Evolutionary conservation across 2,888 invertebrate genomes (phyloP).

Genomic region (Opisthograptis luteolata): DNA sequence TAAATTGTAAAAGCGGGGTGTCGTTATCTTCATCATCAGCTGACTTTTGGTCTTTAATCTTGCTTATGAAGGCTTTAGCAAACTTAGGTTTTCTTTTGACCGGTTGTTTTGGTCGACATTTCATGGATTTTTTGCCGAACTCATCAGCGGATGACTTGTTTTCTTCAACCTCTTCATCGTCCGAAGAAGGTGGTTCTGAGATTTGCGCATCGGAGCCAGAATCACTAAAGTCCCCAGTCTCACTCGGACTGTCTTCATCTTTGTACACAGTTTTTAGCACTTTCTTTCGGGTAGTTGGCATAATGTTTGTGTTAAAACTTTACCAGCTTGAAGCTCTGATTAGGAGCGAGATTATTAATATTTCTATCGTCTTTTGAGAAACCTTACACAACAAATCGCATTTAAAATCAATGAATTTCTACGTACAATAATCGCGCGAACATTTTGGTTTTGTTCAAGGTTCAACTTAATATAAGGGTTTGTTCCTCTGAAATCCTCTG

Average conservation of each 20-base stretch:
- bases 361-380: no score
- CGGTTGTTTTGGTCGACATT: slow-evolving; percentile 3
- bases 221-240: slow-evolving; percentile 74
- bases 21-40: slow-evolving; percentile 45
- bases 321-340: no score
- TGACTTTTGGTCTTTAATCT: slow-evolving; percentile 57
- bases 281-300: slow-evolving; percentile 75
- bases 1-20: slow-evolving; percentile 48
- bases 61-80: slow-evolving; percentile 57
- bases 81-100: slow-evolving; percentile 50
- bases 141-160: slow-evolving; percentile 63
- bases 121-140: slow-evolving; percentile 47
- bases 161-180: slow-evolving; percentile 46
- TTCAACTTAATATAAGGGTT: no score
- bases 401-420: no score
- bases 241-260: slow-evolving; percentile 69
- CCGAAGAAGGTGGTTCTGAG: slow-evolving; percentile 58
- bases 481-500: no score
- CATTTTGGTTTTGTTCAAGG: no score
- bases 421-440: no score
- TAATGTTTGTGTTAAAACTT: slow-evolving; percentile 25
- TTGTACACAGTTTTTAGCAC: slow-evolving; percentile 72
- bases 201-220: slow-evolving; percentile 80
- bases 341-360: no score
- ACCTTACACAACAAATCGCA: no score